Evolutionary conservation across 1,140 invertebrate genomes (phyloP).

Genomic region (Drosophila pallidifrons): DNA sequence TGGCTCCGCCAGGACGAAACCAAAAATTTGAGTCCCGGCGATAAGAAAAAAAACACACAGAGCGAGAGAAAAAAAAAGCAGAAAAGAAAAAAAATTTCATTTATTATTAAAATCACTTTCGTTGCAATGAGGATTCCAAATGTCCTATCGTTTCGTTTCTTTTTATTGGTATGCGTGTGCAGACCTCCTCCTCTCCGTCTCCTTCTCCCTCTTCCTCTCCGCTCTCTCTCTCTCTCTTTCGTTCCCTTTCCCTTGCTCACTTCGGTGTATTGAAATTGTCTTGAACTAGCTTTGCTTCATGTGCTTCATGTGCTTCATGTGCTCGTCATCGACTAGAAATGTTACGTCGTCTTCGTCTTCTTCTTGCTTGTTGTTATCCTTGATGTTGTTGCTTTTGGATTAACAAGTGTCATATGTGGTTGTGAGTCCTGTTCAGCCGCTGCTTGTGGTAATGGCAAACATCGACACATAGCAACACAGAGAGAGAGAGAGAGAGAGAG

Average conservation of each 20-base stretch:
- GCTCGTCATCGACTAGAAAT: constrained; percentile 31
- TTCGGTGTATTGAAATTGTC: constrained; percentile 62
- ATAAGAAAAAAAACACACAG: neutral
- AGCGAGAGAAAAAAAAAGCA: neutral
- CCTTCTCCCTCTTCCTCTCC: neutral
- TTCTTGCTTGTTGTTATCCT: constrained; percentile 7
- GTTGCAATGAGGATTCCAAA: constrained; percentile 83
- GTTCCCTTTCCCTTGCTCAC: neutral
- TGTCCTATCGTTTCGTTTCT: constrained; percentile 80
- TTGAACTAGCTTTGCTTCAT: constrained; percentile 64
- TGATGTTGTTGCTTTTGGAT: constrained; percentile 62
- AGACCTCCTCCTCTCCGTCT: neutral
- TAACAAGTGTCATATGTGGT: constrained; percentile 82
- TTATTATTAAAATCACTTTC: constrained; percentile 84
- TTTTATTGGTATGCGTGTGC: constrained; percentile 79
- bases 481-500: neutral
- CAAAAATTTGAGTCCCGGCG: neutral
- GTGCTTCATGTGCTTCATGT: constrained; percentile 35
- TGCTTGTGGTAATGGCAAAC: constrained; percentile 41
- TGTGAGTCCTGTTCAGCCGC: constrained; percentile 26
- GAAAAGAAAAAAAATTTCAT: constrained; percentile 71
- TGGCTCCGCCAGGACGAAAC: constrained; percentile 20
- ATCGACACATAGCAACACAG: neutral
- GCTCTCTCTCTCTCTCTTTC: constrained; percentile 4
- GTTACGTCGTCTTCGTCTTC: neutral